Evolutionary conservation across 2,797 vertebrate genomes (phyloP).

Genomic region (Botia kubotai): DNA sequence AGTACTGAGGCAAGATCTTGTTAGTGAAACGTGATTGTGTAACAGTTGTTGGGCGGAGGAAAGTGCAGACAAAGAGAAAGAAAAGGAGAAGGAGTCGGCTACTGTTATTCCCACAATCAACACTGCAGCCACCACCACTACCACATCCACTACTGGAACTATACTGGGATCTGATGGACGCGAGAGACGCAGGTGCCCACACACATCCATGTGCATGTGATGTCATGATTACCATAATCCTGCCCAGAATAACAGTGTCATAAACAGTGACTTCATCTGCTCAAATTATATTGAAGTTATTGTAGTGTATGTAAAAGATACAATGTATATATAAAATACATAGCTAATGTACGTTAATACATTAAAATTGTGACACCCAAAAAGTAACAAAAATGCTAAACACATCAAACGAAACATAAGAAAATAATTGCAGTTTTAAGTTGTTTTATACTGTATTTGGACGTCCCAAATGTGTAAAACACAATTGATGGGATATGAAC

Average conservation of each 20-base stretch:
- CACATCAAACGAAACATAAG: too few species aligned
- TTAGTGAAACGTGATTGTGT: neutral
- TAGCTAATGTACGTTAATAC: too few species aligned
- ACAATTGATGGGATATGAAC: too few species aligned
- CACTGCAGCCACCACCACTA: slow-evolving; percentile 90
- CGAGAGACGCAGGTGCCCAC: slow-evolving; percentile 91
- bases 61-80: slow-evolving; percentile 91
- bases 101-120: slow-evolving; percentile 94
- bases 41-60: slow-evolving; percentile 97
- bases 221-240: neutral
- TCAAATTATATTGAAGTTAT: neutral
- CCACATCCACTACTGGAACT: slow-evolving; percentile 88
- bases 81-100: slow-evolving; percentile 91
- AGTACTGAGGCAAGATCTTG: neutral
- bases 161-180: slow-evolving; percentile 88
- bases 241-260: neutral
- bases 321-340: too few species aligned
- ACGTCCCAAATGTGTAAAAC: too few species aligned
- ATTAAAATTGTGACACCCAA: too few species aligned
- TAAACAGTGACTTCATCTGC: neutral
- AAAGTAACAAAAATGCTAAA: too few species aligned
- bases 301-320: too few species aligned
- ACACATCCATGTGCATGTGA: neutral
- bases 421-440: too few species aligned
- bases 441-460: too few species aligned